Conservation (phyloP, 2,888 invertebrate species). For the Phengaris alcon region DNA sequence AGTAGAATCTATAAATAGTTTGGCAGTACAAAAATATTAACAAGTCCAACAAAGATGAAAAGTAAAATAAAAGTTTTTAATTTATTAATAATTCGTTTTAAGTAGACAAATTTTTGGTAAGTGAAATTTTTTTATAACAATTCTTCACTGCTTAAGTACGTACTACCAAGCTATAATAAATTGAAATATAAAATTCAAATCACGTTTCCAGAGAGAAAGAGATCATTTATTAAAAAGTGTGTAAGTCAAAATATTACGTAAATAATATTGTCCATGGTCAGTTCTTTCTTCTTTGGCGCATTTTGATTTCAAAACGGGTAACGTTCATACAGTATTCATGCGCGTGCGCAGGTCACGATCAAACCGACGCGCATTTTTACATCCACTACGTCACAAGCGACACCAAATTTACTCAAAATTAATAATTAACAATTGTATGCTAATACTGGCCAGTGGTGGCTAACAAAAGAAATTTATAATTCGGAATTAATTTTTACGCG, state of each 20-base stretch:
- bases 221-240: constrained; percentile 12
- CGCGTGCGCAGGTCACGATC: constrained; percentile 72
- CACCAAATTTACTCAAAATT: constrained; percentile 40
- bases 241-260: constrained; percentile 23
- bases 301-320: constrained; percentile 44
- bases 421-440: constrained; percentile 30
- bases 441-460: constrained; percentile 34
- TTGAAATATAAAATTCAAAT: neutral
- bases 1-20: constrained; percentile 6
- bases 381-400: constrained; percentile 59
- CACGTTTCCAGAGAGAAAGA: neutral
- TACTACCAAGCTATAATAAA: no score
- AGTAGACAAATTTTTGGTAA: neutral
- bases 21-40: neutral
- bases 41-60: neutral
- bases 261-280: constrained; percentile 31
- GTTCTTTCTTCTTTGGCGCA: constrained; percentile 36
- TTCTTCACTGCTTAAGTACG: no score
- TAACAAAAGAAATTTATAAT: constrained; percentile 36
- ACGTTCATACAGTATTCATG: constrained; percentile 70
- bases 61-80: neutral
- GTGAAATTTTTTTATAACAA: no score
- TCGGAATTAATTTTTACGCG: neutral
- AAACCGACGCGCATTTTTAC: constrained; percentile 74
- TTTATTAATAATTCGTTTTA: no score